Base-by-base conservation (phyloP, 2,797 vertebrate genomes). In the Hydrolagus colliei region DNA sequence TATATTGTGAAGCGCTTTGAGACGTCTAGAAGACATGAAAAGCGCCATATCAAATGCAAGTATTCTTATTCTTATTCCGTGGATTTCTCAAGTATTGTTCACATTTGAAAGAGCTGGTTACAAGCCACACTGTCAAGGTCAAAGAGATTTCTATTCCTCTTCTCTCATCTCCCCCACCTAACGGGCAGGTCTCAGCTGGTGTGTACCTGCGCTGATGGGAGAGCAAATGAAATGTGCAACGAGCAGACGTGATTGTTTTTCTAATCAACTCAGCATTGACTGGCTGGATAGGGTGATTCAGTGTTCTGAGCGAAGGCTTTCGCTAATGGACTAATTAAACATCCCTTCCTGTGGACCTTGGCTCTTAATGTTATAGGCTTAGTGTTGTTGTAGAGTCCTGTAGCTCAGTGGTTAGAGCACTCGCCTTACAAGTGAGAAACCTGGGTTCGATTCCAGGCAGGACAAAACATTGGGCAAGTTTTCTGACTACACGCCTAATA, bases 231-330 rank as follows among this genome's bases (percentile, higher is more conserved):
- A 63, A 22, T 63, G 52, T 79, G 61, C 59, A 22, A 16, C 59
- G 75, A 77, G 75, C 75, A 77, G 35, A 77, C 20, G 75, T 61
- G 75, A 77, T 20, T 77, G 41, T n/a, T 9, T 11, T 77, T 41
- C 75, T 77, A 59, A 14, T 77, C 41, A 76, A 20, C 76, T 78
- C 52, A 78, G 20, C 27, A n/a, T 13, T 32, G 22, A 32, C 11
- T 32, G 72, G n/a, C 22, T 12, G 13, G 18, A 18, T 16, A 27
- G 52, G 52, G n/a, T n/a, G 1, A 6, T 22, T 63, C 41, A 52
- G 12, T 79, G 41, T 63, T 63, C 59, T 62, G 20, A 79, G 27
- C 27, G 20, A 22, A 62, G 59, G 11, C n/a, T 63, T 20, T 77
- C 52, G 20, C 76, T 63, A 63, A 62, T 79, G 76, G 61, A 5